Percentiles rank a stretch among this genome's conserved stretches.
phyloP scores from a whole-genome alignment of 1,140 invertebrate species.

The Lepidurus couesii region DNA sequence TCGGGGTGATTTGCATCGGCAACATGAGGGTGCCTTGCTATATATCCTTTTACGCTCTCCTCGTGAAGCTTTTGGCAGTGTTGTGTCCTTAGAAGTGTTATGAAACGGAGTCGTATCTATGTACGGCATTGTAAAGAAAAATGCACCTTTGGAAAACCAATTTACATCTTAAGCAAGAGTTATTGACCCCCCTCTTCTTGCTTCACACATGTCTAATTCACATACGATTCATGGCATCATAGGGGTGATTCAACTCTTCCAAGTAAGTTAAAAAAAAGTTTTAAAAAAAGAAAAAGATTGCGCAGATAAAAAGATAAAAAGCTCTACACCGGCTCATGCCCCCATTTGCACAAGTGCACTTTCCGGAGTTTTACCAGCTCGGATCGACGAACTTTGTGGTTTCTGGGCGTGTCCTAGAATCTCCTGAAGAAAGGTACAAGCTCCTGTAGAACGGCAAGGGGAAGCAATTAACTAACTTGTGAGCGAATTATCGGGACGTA shows the following conservation, averaged over 20 bases:
- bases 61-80: neutral
- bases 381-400: conserved; percentile 16
- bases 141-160: neutral
- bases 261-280: no score
- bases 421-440: no score
- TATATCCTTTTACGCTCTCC: neutral
- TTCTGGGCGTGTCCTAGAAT: neutral
- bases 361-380: neutral
- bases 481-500: no score
- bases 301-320: neutral
- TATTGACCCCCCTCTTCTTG: neutral
- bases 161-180: neutral
- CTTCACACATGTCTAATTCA: no score
- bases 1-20: conserved; percentile 7
- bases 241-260: conserved; percentile 13
- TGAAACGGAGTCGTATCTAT: neutral
- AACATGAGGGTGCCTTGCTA: conserved; percentile 16
- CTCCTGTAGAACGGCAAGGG: no score
- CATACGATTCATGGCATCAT: neutral
- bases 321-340: neutral
- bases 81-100: neutral
- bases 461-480: no score
- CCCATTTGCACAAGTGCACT: conserved; percentile 7
- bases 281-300: neutral
- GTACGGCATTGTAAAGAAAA: neutral